A percentile compares a stretch with the other conserved stretches of the same genome.
Conservation (phyloP, 2,113 vertebrate species). For the Albula glossodonta region DNA sequence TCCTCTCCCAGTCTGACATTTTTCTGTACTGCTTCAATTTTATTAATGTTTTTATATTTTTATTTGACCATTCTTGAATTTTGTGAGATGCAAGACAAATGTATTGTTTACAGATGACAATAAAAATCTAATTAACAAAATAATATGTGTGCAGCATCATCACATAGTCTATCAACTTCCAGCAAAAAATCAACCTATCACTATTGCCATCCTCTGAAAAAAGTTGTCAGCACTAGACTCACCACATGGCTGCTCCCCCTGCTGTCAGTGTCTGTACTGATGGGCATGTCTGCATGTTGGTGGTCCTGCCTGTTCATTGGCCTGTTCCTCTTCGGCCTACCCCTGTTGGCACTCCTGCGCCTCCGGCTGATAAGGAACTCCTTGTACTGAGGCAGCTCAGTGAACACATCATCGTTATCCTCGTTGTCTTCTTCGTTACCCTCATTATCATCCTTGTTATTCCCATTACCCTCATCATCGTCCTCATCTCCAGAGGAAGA, state of each 20-base stretch:
- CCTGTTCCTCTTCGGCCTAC: slow-evolving; percentile 53
- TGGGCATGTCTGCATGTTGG: slow-evolving; percentile 36
- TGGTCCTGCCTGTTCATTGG: slow-evolving; percentile 50
- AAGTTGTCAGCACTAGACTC: too few relatives aligned
- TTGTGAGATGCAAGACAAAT: too few relatives aligned
- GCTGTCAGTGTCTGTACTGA: slow-evolving; percentile 31
- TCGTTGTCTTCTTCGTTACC: slow-evolving; percentile 17
- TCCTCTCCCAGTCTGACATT: too few relatives aligned
- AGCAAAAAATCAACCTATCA: too few relatives aligned
- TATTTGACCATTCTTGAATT: too few relatives aligned
- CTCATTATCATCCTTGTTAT: slow-evolving; percentile 32
- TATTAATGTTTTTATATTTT: too few relatives aligned
- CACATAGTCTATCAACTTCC: too few relatives aligned
- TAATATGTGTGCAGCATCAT: too few relatives aligned
- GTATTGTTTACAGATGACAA: too few relatives aligned
- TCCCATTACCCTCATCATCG: slow-evolving; percentile 38
- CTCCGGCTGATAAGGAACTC: slow-evolving; percentile 60
- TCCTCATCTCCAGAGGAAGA: slow-evolving; percentile 46
- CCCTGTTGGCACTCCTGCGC: slow-evolving; percentile 54
- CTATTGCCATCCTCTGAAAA: too few relatives aligned
- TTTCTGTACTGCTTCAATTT: too few relatives aligned
- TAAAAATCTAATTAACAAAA: too few relatives aligned
- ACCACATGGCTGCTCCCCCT: slow-evolving; percentile 39
- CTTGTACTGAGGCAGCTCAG: slow-evolving; percentile 60
- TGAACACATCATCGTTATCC: slow-evolving; percentile 58